Base-by-base conservation (phyloP, 2,888 invertebrate species). In the Napeogenes inachia region DNA sequence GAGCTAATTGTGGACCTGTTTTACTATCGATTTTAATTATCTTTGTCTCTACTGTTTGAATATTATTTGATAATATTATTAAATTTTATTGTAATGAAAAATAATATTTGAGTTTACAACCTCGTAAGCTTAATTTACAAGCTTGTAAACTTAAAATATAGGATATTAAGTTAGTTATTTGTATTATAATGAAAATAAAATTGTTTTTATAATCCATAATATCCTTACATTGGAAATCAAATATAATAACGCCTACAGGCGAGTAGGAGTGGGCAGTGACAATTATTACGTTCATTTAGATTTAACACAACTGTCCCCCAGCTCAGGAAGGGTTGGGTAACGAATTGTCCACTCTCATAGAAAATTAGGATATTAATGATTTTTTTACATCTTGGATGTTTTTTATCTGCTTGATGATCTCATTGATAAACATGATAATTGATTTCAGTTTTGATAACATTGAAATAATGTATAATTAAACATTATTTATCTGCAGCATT, bases 221-320 rank as follows among this genome's bases (percentile, higher is more conserved):
- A 62, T 59, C 46, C 64, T 65, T 66, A 65, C 64, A 65, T 55
- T 45, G 54, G 55, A 61, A 70, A 65, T 71, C 67, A 71, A 71
- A 68, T 62, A 63, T 70, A 67, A 73, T 71, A 73, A 75, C 73
- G 75, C 72, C 76, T 71, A 71, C 68, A 75, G 75, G 77, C 76
- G 72, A 64, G 68, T 64, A 69, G 68, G 71, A 72, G 72, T 75
- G 79, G 82, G 76, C 81, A 82, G 77, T 76, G 79, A 80, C 85
- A 89, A 89, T 89, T 88, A 90, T 90, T 89, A 76, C 89, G 83
- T 90, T 90, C 90, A 87, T 90, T 90, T 89, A 80, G 81, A 87
- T 87, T 87, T 85, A 80, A 84, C 89, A 89, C 87, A 86, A 75
- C 75, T 78, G 76, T 75, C 75, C 75, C 76, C 76, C 72, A 74